Base-by-base conservation (phyloP, 2,113 vertebrate genomes). In the Phaethornis superciliosus region DNA sequence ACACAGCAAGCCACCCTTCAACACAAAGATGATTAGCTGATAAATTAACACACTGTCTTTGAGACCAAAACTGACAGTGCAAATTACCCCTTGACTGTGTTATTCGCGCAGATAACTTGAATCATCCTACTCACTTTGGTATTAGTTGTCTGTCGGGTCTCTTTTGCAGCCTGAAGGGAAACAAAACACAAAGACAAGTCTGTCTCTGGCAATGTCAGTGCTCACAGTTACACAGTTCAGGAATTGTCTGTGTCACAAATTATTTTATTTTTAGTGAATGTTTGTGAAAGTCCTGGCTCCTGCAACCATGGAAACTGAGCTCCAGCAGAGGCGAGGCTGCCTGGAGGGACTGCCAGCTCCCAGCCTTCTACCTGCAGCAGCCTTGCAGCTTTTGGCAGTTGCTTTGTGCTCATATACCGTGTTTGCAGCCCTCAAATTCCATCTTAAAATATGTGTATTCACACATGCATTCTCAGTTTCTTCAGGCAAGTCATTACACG, bases 121-220 rank as follows among this genome's bases (percentile, higher is more conserved):
- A 13, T 59, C 69, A 65, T 83, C 23, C 68, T 85, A 97, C 97
- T 97, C 91, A 97, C 97, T 96, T 97, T 97, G 93, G 91, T 92
- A 47, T 89, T 93, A 46, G 93, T 44, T 58, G 94, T 94, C 92
- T 96, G 95, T 49, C 85, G 96, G 65, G 93, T 83, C 40, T 97
- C 97, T 94, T 97, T 97, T 1, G 59, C 92, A 64, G 96, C 94
- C 97, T 97, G 90, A 19, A 95, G 84, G 74, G 84, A 86, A 94
- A 94, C 90, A 93, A 92, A 96, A 62, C 87, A 95, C 93, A 96
- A 91, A 94, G 89, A 52, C 49, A 90, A 93, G 95, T 90, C 93
- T 94, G 85, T 95, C 44, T 63, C 58, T 40, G 20, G 81, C 81
- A 84, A 19, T 2, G 30, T 60, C 89, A 94, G 86, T 10, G 0